Base-by-base conservation (phyloP, 2,113 vertebrate genomes). In the Burhinus bistriatus region DNA sequence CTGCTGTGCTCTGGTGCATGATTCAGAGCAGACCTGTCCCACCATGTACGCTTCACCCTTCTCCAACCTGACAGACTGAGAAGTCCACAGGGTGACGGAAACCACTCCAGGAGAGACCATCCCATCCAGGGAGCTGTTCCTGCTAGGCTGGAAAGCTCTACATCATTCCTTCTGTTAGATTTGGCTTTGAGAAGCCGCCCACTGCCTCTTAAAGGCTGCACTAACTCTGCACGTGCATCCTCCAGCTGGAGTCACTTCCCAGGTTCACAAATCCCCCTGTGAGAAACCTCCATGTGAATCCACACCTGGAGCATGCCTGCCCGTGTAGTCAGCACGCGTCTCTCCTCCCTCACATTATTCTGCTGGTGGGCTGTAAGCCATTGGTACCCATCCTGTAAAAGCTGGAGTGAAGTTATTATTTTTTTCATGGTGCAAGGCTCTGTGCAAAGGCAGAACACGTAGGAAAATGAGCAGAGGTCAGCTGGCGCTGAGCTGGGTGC, bases 311-410 rank as follows among this genome's bases (percentile, higher is more conserved):
- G 25, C 40, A 44, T 0, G 2, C 52, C 57, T 79, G 30, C 9
- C 21, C 1, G 0, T 44, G 21, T n/a, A 36, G 32, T 22, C 22
- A 61, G 12, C 7, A 0, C 45, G 18, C 1, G 5, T 27, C 47
- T 38, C 49, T 88, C 76, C 49, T 88, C 38, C 34, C 7, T 80
- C 36, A 27, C 17, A 47, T 36, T 40, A n/a, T 71, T 44, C 69
- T 72, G 36, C 64, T 66, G 58, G 16, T 45, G 58, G 15, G 21
- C 42, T 90, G 86, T 54, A 36, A 90, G 44, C 6, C 30, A 2
- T 10, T 58, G 52, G 26, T n/a, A 80, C 20, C 15, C n/a, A 49
- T 51, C 38, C 61, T 44, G 9, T 12, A n/a, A 34, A 30, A 93
- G 40, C 20, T 32, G 29, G 45, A 55, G 27, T 15, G 32, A 66